A percentile compares a stretch with the other conserved stretches of the same genome.
Conservation (phyloP, 2,113 vertebrate genomes). For the Phyllopteryx taeniolatus region DNA sequence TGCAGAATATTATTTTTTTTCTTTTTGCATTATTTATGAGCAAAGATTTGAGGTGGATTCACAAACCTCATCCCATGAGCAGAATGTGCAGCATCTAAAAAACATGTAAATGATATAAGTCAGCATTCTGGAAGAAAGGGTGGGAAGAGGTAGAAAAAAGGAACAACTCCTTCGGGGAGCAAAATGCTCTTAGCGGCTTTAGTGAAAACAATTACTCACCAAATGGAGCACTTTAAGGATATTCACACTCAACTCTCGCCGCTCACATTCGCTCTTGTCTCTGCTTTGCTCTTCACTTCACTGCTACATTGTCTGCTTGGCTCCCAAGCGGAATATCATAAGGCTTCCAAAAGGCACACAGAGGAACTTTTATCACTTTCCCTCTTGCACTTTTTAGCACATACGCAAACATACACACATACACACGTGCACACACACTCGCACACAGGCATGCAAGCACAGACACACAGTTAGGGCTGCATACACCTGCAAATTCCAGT, state of each 20-base stretch:
- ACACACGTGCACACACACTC: neutral
- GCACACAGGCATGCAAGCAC: neutral
- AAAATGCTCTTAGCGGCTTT: constrained; percentile 72
- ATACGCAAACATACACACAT: constrained; percentile 12
- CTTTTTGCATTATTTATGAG: constrained; percentile 32
- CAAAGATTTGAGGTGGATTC: constrained; percentile 21
- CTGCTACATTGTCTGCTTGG: constrained; percentile 56
- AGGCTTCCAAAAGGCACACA: constrained; percentile 39
- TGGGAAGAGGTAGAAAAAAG: constrained; percentile 28
- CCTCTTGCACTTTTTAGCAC: constrained; percentile 7
- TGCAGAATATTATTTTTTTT: constrained; percentile 24
- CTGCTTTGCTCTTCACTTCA: constrained; percentile 35
- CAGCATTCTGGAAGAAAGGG: constrained; percentile 36
- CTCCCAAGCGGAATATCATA: constrained; percentile 56
- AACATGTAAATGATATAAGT: constrained; percentile 47
- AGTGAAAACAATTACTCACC: constrained; percentile 77
- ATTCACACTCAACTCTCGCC: constrained; percentile 72
- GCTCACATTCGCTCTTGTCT: constrained; percentile 52
- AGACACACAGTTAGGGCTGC: constrained; percentile 3
- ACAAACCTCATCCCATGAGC: constrained; percentile 23
- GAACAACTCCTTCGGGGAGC: constrained; percentile 61
- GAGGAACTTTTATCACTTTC: constrained; percentile 18
- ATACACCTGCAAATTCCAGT: constrained; percentile 47
- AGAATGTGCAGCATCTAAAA: constrained; percentile 24
- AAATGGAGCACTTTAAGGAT: constrained; percentile 75